Evolutionary conservation across 2,113 vertebrate species (phyloP).

Genomic region (Salvelinus namaycush): DNA sequence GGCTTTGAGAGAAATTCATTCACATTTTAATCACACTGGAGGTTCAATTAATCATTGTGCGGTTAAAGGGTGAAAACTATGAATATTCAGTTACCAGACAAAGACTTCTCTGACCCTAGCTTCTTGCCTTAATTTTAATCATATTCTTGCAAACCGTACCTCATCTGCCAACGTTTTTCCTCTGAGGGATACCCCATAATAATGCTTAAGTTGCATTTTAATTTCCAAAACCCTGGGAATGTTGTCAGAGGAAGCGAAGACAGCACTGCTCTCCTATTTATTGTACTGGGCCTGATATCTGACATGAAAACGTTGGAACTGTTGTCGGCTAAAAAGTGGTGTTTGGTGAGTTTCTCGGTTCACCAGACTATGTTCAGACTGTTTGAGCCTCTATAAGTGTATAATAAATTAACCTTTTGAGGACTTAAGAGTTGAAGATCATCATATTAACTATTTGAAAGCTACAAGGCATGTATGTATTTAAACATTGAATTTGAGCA

Average conservation of each 20-base stretch:
- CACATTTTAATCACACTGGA: slow-evolving; percentile 71
- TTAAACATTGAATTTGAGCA: too few relatives aligned
- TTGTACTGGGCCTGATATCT: not conserved
- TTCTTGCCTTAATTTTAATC: slow-evolving; percentile 54
- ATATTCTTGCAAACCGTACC: slow-evolving; percentile 46
- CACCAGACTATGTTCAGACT: too few relatives aligned
- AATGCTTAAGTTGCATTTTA: slow-evolving; percentile 28
- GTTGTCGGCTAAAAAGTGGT: too few relatives aligned
- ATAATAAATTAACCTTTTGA: not conserved
- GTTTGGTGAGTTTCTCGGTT: too few relatives aligned
- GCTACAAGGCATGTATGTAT: too few relatives aligned
- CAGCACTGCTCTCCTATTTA: not conserved
- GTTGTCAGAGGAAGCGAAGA: not conserved
- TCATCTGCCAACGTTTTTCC: slow-evolving; percentile 19
- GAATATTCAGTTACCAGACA: slow-evolving; percentile 66
- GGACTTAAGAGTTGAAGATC: not conserved
- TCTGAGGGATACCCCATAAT: slow-evolving; percentile 12
- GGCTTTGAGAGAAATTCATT: slow-evolving; percentile 62
- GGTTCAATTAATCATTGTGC: slow-evolving; percentile 69
- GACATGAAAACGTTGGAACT: not conserved
- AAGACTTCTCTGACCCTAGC: slow-evolving; percentile 61
- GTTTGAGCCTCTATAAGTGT: too few relatives aligned
- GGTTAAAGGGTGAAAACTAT: slow-evolving; percentile 67
- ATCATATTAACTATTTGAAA: too few relatives aligned
- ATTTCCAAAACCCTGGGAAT: slow-evolving; percentile 6